phyloP scores from a whole-genome alignment of 2,113 vertebrate species.

The Limanda limanda region DNA sequence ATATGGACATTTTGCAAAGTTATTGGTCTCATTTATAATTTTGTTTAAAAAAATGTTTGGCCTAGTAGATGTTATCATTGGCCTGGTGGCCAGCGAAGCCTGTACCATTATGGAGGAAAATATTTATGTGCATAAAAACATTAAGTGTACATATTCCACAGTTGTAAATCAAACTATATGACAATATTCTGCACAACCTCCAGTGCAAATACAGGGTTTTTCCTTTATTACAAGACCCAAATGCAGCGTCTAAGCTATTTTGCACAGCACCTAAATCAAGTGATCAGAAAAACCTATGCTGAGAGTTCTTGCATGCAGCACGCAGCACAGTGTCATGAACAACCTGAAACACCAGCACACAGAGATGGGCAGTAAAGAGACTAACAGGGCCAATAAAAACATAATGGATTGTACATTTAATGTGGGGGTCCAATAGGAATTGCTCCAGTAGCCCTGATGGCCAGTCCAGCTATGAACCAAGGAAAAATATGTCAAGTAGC shows the following conservation, averaged over 20 bases:
- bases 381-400: not conserved
- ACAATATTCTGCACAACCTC: not conserved
- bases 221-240: not conserved
- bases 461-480: too few relatives aligned
- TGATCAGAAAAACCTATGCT: not conserved
- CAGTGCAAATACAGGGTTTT: not conserved
- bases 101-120: too few relatives aligned
- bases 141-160: not conserved
- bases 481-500: not conserved
- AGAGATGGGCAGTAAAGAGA: not conserved
- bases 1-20: not conserved
- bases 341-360: not conserved
- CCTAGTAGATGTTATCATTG: too few relatives aligned
- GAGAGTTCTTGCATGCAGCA: not conserved
- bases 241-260: not conserved
- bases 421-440: too few relatives aligned
- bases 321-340: not conserved
- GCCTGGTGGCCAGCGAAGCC: too few relatives aligned
- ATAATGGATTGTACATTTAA: too few relatives aligned
- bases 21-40: not conserved
- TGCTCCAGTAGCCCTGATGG: too few relatives aligned
- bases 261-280: not conserved
- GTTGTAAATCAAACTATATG: not conserved
- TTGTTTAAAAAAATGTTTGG: too few relatives aligned
- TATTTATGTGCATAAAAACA: not conserved